Conservation (phyloP, 2,113 vertebrate genomes). For the Geococcyx californianus region DNA sequence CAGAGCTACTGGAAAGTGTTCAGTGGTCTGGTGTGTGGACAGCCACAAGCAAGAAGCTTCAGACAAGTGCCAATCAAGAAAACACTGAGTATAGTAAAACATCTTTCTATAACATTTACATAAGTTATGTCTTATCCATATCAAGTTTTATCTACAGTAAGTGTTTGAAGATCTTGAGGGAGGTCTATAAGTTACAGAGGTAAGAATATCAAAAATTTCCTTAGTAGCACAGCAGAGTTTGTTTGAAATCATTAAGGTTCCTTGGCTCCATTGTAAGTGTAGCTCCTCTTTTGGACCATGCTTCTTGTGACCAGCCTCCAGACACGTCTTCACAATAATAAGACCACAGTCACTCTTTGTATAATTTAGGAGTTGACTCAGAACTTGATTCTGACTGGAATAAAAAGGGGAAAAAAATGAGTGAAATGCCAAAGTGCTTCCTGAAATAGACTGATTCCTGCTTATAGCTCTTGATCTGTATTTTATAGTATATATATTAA, state of each 20-base stretch:
- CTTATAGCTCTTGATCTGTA: neutral
- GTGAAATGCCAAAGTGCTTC: neutral
- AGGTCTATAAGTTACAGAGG: neutral
- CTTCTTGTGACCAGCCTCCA: neutral
- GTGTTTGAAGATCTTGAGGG: neutral
- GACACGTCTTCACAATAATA: neutral
- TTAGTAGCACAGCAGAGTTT: neutral
- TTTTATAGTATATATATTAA: neutral
- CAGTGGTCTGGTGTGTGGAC: neutral
- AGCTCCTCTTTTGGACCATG: neutral
- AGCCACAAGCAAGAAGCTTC: neutral
- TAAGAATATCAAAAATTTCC: neutral
- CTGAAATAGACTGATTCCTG: neutral
- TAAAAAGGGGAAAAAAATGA: neutral
- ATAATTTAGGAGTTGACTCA: neutral
- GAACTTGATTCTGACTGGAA: neutral
- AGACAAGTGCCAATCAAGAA: neutral
- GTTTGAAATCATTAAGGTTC: neutral
- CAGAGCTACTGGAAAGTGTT: neutral
- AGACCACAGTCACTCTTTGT: neutral
- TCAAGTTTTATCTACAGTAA: neutral
- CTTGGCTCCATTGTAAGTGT: neutral
- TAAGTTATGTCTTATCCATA: neutral
- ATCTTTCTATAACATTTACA: neutral
- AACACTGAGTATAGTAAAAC: neutral